These are phyloP conservation scores for Sebastes flavidus DNA, from an alignment of 2,797 vertebrate species.

Conservation along the genomic window DNA sequence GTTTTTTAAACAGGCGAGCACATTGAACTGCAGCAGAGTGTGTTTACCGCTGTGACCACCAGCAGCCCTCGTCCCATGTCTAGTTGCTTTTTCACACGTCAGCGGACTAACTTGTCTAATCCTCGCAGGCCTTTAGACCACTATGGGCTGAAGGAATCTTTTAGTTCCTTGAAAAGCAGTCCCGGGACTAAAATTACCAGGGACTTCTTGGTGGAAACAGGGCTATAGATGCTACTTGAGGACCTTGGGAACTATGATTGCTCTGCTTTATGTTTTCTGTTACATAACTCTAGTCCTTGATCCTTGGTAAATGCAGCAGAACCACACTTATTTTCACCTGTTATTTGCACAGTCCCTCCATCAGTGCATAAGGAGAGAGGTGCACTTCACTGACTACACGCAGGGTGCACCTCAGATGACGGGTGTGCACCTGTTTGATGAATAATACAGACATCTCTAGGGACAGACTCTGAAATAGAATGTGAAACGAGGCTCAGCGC, in stretches of 20 bases:
- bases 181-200: not conserved
- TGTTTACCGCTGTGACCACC: no score
- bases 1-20: no score
- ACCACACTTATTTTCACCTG: not conserved
- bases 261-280: not conserved
- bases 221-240: not conserved
- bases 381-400: not conserved
- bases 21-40: not conserved
- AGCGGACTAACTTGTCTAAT: not conserved
- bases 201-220: not conserved
- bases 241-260: not conserved
- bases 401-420: not conserved
- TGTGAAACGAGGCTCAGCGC: not conserved
- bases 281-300: not conserved
- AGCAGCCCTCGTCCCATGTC: not conserved
- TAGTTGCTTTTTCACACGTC: not conserved
- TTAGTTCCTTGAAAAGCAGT: not conserved
- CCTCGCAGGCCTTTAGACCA: not conserved
- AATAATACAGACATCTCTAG: slow-evolving; percentile 17
- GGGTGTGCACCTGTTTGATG: slow-evolving; percentile 17
- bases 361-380: not conserved
- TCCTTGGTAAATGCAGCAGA: not conserved
- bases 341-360: not conserved
- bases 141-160: not conserved
- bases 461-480: slow-evolving; percentile 22